Evolutionary conservation across 2,113 vertebrate species (phyloP).

Genomic region (Tachuris rubrigastra): DNA sequence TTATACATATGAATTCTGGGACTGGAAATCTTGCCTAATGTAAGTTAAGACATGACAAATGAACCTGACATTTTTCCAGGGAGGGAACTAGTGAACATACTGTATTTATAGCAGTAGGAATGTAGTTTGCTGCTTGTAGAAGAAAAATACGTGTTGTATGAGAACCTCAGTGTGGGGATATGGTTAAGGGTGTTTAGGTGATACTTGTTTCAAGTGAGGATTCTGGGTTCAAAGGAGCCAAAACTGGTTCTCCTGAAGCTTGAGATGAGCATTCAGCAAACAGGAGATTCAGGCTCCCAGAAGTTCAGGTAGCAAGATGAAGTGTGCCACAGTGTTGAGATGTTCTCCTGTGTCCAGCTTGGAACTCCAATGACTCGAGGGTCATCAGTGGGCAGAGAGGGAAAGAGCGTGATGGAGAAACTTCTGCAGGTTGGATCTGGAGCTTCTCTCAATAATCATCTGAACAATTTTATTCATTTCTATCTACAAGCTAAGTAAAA

Average conservation of each 20-base stretch:
- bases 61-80: constrained; percentile 67
- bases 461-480: background rate
- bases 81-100: constrained; percentile 45
- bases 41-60: constrained; percentile 63
- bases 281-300: background rate
- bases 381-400: background rate
- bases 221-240: background rate
- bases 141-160: background rate
- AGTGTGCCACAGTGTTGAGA: background rate
- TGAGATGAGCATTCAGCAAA: background rate
- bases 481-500: background rate
- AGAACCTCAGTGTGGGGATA: background rate
- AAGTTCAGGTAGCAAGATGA: background rate
- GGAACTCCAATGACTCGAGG: background rate
- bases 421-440: background rate
- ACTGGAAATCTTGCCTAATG: constrained; percentile 54
- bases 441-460: background rate
- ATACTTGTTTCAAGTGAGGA: background rate
- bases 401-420: background rate
- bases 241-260: background rate
- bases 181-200: background rate
- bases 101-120: constrained; percentile 60
- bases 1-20: constrained; percentile 42
- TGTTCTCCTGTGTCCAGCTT: background rate
- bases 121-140: constrained; percentile 30